These are phyloP conservation scores for Drosophila mulleri DNA, from an alignment of 2,888 invertebrate genomes.

Conservation along the genomic window DNA sequence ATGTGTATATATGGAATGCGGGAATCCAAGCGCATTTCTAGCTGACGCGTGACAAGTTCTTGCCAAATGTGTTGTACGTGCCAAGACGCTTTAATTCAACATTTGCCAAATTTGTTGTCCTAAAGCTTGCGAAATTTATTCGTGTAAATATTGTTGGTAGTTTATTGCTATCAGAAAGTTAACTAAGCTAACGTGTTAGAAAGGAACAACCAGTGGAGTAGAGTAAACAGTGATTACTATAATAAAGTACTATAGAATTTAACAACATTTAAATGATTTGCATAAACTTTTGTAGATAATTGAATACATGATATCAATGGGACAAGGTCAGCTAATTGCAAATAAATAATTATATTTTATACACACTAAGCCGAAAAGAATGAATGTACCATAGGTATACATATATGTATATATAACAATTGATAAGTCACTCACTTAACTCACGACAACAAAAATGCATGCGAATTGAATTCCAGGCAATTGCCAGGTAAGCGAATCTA, in stretches of 20 bases:
- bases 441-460: constrained; percentile 4
- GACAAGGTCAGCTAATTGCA: not conserved
- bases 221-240: not conserved
- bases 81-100: constrained; percentile 36
- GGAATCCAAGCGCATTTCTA: constrained; percentile 20
- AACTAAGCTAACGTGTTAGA: not conserved
- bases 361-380: not conserved
- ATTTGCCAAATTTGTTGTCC: constrained; percentile 8
- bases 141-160: not conserved
- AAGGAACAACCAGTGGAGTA: no score
- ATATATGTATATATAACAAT: not conserved
- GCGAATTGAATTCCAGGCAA: constrained; percentile 30
- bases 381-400: not conserved
- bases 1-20: constrained; percentile 22
- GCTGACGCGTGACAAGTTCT: constrained; percentile 53
- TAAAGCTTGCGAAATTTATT: constrained; percentile 18
- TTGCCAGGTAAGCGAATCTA: constrained; percentile 15
- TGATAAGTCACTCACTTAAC: constrained; percentile 29
- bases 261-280: not conserved
- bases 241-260: no score
- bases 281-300: constrained; percentile 1
- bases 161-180: constrained; percentile 5
- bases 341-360: constrained; percentile 4
- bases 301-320: not conserved
- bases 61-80: constrained; percentile 49